Base-by-base conservation (phyloP, 1,140 invertebrate genomes). In the Liolophura sinensis region DNA sequence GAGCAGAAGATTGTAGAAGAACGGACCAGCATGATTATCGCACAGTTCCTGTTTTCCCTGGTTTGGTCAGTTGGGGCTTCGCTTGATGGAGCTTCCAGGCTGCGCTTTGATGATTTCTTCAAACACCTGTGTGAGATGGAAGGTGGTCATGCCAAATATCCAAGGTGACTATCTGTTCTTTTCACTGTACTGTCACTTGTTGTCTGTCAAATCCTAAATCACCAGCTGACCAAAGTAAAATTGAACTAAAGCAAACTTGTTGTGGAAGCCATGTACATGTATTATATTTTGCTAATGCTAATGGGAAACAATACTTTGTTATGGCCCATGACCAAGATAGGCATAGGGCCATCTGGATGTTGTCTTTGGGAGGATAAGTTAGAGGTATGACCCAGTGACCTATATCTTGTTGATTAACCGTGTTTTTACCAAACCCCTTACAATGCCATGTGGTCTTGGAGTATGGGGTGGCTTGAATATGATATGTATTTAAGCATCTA, bases 101-200 rank as follows among this genome's bases (percentile, higher is more conserved):
- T 81, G 47, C 82, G 81, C 69, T 84, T 84, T 78, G 80, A 84
- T 52, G 80, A 82, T 63, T 84, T 82, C 59, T 83, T 84, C 66
- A 71, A 76, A 56, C 66, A 55, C 14, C 67, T 83, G 7, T 84
- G 81, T 73, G 80, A 80, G 18, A 81, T 78, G 75, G 82, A 84
- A 52, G 74, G 73, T 52, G 67, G 60, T 11, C 74, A 74, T 20
- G 73, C 73, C 15, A 81, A 82, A 68, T 86, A 91, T 82, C 92
- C 93, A 0, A 93, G 71, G 81, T 69, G 40, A 51, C 27, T 27
- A 16, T 50, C 51, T 58, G 25, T 63, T 58, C 1, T 14, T 9
- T 27, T n/a, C 31, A 59, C 16, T 54, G 3, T 20, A 5, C 24
- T 20, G n/a, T n/a, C n/a, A n/a, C n/a, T n/a, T n/a, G n/a, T 15